These are phyloP conservation scores for Pandion haliaetus DNA, from an alignment of 2,113 vertebrate genomes.

Conservation along the genomic window DNA sequence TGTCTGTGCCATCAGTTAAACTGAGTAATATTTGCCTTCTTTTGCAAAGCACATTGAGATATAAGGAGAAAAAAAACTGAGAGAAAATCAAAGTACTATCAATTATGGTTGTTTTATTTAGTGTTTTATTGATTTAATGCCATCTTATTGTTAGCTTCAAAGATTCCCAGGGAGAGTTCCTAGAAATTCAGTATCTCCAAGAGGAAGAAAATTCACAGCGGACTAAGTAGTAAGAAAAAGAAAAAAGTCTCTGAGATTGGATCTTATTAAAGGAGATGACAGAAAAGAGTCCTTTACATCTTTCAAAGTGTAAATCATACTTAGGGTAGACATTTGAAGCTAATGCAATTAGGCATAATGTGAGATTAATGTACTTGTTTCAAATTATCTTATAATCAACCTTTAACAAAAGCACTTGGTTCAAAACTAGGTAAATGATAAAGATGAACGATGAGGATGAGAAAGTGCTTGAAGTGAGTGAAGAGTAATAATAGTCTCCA, in stretches of 20 bases:
- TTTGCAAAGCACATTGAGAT: not conserved
- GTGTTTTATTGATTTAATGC: conserved; percentile 10
- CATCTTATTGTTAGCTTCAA: not conserved
- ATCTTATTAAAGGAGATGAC: not conserved
- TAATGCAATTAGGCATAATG: conserved; percentile 44
- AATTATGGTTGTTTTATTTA: not conserved
- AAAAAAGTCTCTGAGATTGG: not conserved
- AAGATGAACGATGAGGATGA: not conserved
- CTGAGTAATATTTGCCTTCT: not conserved
- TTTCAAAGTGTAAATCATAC: conserved; percentile 38
- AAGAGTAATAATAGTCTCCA: not conserved
- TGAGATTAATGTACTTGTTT: conserved; percentile 37
- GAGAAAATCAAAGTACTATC: not conserved
- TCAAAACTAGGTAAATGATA: not conserved
- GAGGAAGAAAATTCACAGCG: not conserved
- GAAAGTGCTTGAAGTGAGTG: not conserved
- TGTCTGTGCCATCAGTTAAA: not conserved
- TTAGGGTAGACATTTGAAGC: conserved; percentile 29
- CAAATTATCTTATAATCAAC: conserved; percentile 34
- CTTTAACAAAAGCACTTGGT: not conserved
- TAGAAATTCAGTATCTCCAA: not conserved
- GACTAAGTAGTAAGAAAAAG: not conserved
- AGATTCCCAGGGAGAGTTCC: not conserved
- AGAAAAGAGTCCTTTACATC: not conserved
- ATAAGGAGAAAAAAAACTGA: not conserved